These are phyloP conservation scores for Drosophila prolongata DNA, from an alignment of 2,888 invertebrate species.

Conservation along the genomic window DNA sequence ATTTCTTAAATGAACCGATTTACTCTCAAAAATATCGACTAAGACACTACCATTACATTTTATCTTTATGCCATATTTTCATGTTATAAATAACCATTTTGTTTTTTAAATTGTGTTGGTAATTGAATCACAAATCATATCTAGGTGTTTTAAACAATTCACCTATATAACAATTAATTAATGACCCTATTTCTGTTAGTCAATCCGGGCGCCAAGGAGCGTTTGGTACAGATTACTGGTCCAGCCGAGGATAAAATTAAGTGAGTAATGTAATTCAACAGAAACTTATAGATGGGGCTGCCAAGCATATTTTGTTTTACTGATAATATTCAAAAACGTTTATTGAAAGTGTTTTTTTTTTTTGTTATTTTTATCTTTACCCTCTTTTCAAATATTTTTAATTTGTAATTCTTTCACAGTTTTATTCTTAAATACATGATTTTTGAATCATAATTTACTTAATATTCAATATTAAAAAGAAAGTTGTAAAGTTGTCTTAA, in stretches of 20 bases:
- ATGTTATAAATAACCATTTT: background rate
- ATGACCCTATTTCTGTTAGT: constrained; percentile 86
- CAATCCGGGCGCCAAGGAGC: constrained; percentile 96
- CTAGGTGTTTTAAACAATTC: background rate
- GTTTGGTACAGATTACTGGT: constrained; percentile 97
- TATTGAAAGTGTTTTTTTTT: background rate
- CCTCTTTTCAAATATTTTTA: no score
- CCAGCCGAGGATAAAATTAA: constrained; percentile 96
- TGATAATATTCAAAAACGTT: background rate
- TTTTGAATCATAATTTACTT: no score
- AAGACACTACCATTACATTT: background rate
- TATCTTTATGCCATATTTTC: background rate
- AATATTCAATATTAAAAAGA: no score
- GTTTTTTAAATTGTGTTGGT: background rate
- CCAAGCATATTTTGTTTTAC: background rate
- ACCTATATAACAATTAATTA: background rate
- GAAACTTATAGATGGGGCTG: background rate
- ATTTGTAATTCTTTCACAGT: no score
- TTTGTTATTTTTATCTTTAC: no score
- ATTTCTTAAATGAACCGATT: background rate
- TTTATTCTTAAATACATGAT: no score
- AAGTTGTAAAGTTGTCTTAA: background rate
- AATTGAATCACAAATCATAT: background rate
- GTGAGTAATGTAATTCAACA: constrained; percentile 86
- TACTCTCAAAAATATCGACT: background rate